phyloP scores from a whole-genome alignment of 2,797 vertebrate species.

The Aselliscus stoliczkanus region DNA sequence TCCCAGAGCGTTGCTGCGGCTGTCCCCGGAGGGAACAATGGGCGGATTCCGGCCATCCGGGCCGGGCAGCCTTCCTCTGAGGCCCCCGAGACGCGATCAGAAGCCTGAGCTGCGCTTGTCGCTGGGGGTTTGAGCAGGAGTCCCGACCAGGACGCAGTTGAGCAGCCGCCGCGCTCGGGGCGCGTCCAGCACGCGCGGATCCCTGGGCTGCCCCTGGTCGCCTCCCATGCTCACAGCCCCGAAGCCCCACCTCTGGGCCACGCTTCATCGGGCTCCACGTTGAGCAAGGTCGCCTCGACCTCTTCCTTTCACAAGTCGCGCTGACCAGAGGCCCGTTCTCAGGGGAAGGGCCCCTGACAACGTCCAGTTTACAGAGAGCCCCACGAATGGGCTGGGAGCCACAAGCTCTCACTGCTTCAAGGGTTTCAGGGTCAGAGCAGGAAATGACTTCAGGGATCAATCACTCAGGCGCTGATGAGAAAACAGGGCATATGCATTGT shows the following conservation, averaged over 20 bases:
- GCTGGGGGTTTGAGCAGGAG: no score
- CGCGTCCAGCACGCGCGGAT: not conserved
- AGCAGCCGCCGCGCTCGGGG: no score
- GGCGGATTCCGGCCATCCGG: not conserved
- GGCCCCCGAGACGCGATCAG: not conserved
- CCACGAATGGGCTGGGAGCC: not conserved
- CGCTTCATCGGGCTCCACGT: fast-evolving
- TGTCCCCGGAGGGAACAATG: not conserved
- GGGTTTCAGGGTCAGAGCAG: not conserved
- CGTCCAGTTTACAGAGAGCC: not conserved
- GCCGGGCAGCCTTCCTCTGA: not conserved
- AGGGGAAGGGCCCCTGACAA: not conserved
- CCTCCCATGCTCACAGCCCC: fast-evolving
- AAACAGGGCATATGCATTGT: not conserved
- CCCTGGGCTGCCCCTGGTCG: not conserved
- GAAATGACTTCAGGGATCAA: not conserved
- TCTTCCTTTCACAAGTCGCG: not conserved
- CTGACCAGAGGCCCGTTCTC: not conserved
- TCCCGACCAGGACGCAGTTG: not conserved
- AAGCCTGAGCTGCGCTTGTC: not conserved
- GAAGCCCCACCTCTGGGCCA: not conserved
- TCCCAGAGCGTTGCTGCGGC: fast-evolving
- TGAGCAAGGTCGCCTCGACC: not conserved
- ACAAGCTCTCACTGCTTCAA: fast-evolving
- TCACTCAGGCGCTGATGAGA: not conserved